These are phyloP conservation scores for Heteractis magnifica DNA, from an alignment of 92 coral and sea anemone genomes.

Conservation along the genomic window DNA sequence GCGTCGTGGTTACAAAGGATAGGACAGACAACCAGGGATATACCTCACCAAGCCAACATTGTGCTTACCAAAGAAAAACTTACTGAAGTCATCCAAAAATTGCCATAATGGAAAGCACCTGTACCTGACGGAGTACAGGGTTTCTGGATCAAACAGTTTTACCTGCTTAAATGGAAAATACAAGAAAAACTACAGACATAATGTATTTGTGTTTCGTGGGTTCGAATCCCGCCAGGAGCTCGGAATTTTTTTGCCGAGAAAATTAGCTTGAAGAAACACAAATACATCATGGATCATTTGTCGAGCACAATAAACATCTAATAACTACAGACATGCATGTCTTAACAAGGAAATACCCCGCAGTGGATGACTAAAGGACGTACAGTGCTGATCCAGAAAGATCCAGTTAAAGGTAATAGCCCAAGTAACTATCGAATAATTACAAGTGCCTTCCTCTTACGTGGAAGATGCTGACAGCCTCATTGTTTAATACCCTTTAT, in stretches of 20 bases:
- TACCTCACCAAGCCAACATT: slow-evolving; percentile 26
- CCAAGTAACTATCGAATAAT: slow-evolving; percentile 38
- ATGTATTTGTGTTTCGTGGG: no score
- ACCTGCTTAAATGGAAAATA: not conserved
- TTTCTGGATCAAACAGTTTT: slow-evolving; percentile 29
- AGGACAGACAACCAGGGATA: slow-evolving; percentile 18
- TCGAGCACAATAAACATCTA: no score
- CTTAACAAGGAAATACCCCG: slow-evolving; percentile 15
- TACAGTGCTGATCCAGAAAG: slow-evolving; percentile 49
- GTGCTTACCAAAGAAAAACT: slow-evolving; percentile 16
- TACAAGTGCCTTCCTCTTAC: slow-evolving; percentile 31
- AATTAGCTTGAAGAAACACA: no score
- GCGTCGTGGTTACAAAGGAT: not conserved
- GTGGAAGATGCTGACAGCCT: slow-evolving; percentile 48
- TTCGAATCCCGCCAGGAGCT: no score
- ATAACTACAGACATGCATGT: no score
- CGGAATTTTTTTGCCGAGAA: no score
- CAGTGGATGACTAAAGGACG: slow-evolving; percentile 41
- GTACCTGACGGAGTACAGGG: slow-evolving; percentile 36
- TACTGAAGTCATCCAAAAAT: slow-evolving; percentile 13
- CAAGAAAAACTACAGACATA: slow-evolving; percentile 9
- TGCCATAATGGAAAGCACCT: slow-evolving; percentile 40
- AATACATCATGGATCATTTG: no score
- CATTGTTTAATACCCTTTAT: slow-evolving; percentile 30
- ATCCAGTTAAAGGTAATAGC: slow-evolving; percentile 38